A percentile compares a stretch with the other conserved stretches of the same genome.
phyloP scores from a whole-genome alignment of 92 coral and sea anemone genomes.

The Epizoanthus stellaris region DNA sequence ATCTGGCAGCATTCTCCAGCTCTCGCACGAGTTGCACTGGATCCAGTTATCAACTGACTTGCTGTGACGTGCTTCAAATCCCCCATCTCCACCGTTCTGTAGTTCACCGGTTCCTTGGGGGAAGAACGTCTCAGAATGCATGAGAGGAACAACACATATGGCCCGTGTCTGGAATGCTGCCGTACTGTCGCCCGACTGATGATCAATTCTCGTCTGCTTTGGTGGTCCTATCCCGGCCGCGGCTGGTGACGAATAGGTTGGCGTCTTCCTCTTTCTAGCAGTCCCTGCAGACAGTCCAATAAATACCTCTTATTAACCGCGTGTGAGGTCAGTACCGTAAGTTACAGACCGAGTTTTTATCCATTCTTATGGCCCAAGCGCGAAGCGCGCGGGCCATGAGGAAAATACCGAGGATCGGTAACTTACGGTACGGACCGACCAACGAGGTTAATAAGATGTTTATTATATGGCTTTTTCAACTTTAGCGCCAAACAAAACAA shows the following conservation, averaged over 20 bases:
- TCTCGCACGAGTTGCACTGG: constrained; percentile 77
- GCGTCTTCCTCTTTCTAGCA: not conserved
- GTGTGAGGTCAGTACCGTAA: too few relatives aligned
- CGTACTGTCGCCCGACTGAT: not conserved
- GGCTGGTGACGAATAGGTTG: not conserved
- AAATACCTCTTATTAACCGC: not conserved
- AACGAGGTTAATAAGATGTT: too few relatives aligned
- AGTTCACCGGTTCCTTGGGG: not conserved
- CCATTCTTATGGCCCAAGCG: not conserved
- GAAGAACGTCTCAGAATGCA: not conserved
- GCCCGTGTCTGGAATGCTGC: not conserved
- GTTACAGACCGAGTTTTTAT: not conserved
- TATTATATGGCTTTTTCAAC: too few relatives aligned
- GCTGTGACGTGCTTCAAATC: not conserved
- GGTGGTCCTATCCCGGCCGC: not conserved
- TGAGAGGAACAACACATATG: constrained; percentile 8
- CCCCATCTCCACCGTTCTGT: not conserved
- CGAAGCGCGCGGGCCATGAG: too few relatives aligned
- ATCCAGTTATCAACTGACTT: constrained; percentile 68
- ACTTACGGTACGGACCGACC: too few relatives aligned
- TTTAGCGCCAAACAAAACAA: too few relatives aligned
- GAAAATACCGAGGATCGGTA: too few relatives aligned
- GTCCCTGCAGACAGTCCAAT: not conserved
- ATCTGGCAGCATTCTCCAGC: constrained; percentile 78
- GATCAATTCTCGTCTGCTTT: not conserved